These are phyloP conservation scores for Bufo bufo DNA, from an alignment of 2,113 vertebrate species.

Conservation along the genomic window DNA sequence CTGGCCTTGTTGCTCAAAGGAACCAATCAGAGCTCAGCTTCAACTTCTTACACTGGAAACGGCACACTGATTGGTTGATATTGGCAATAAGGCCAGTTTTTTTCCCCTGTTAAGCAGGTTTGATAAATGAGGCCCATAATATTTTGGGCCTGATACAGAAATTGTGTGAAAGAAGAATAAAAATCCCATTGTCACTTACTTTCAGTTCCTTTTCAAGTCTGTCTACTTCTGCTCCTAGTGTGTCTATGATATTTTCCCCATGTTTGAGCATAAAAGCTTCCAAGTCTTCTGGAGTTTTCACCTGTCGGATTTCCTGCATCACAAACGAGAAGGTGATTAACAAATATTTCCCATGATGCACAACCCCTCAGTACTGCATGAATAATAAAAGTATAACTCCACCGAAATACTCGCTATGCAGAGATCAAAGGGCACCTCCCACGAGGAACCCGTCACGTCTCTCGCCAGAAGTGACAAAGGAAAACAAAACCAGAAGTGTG, in stretches of 20 bases:
- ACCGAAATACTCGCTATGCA: background rate
- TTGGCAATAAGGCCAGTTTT: background rate
- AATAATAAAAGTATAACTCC: background rate
- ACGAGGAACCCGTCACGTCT: background rate
- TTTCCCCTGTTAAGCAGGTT: background rate
- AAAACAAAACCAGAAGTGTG: background rate
- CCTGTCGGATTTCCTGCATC: slow-evolving; percentile 92
- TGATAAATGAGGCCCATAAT: background rate
- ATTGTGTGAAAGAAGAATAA: background rate
- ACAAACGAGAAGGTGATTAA: background rate
- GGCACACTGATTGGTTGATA: background rate
- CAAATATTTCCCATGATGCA: background rate
- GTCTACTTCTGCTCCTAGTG: slow-evolving; percentile 94
- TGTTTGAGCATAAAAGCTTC: slow-evolving; percentile 98
- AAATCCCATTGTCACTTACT: slow-evolving; percentile 71
- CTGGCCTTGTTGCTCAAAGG: background rate
- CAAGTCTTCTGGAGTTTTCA: slow-evolving; percentile 93
- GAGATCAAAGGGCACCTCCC: background rate
- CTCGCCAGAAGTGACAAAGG: background rate
- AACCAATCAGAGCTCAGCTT: background rate
- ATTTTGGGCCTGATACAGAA: background rate
- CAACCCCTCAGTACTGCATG: background rate
- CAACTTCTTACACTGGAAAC: background rate
- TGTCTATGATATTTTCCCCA: slow-evolving; percentile 97
- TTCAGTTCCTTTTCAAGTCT: slow-evolving; percentile 96